phyloP scores from a whole-genome alignment of 23 tunicate species.

The Trididemnum miniatum region DNA sequence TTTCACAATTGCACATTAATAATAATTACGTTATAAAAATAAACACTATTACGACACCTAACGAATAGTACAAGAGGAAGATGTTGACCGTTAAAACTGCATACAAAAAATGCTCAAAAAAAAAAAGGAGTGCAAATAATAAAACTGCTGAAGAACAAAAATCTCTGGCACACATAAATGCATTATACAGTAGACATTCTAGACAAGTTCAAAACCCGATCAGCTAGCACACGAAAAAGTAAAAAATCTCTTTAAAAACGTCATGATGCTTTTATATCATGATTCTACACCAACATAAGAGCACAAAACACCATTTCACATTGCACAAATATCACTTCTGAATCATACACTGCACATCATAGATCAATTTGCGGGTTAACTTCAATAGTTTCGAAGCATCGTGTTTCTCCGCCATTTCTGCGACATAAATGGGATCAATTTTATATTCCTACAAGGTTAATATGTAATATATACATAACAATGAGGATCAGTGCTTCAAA shows the following conservation, averaged over 20 bases:
- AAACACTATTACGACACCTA: too few relatives aligned
- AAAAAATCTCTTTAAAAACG: background rate
- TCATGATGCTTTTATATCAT: too few relatives aligned
- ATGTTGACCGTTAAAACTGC: too few relatives aligned
- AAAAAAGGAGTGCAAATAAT: background rate
- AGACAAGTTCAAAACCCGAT: background rate
- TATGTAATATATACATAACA: too few relatives aligned
- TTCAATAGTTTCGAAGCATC: slow-evolving; percentile 51
- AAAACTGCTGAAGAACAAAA: background rate
- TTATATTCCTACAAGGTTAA: background rate
- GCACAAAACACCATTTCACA: background rate
- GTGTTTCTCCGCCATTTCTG: slow-evolving; percentile 94
- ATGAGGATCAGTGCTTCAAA: too few relatives aligned
- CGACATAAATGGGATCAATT: background rate
- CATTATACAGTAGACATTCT: background rate
- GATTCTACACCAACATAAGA: too few relatives aligned
- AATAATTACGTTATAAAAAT: too few relatives aligned
- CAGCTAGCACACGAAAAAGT: too few relatives aligned
- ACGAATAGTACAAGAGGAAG: too few relatives aligned
- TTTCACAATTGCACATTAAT: too few relatives aligned
- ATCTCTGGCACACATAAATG: too few relatives aligned
- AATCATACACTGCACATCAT: slow-evolving; percentile 78
- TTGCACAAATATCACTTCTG: slow-evolving; percentile 46
- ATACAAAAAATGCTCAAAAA: background rate
- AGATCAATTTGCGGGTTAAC: slow-evolving; percentile 54